Percentiles rank a stretch among this genome's conserved stretches.
These are phyloP conservation scores for Smittia aterrima DNA, from an alignment of 2,888 invertebrate genomes.

Conservation along the genomic window DNA sequence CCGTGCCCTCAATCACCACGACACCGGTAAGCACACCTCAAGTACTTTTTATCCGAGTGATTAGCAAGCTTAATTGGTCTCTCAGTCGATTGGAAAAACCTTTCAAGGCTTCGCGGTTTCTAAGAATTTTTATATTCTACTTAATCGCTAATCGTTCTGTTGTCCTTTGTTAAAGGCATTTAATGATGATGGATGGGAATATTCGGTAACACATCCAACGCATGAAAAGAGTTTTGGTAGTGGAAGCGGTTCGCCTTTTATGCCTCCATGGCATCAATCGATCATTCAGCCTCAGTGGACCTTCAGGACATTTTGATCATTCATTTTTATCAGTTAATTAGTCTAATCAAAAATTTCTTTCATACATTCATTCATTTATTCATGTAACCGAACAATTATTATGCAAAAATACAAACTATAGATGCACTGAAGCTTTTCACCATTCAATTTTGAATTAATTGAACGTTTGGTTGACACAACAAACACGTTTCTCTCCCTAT, in stretches of 20 bases:
- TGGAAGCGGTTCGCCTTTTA: conserved; percentile 18
- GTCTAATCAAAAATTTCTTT: neutral
- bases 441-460: neutral
- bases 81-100: neutral
- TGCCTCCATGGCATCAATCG: conserved; percentile 37
- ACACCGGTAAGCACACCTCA: conserved; percentile 5
- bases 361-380: neutral
- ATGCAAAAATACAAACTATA: neutral
- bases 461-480: neutral
- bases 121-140: neutral
- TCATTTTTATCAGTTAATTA: conserved; percentile 10
- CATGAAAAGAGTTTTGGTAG: conserved; percentile 42
- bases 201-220: conserved; percentile 47
- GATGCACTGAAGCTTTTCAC: neutral
- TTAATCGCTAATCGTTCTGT: neutral
- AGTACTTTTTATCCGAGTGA: neutral
- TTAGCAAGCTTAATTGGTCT: neutral
- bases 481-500: neutral
- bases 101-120: neutral
- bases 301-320: conserved; percentile 16
- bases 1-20: conserved; percentile 31
- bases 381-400: neutral
- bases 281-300: conserved; percentile 38
- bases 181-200: conserved; percentile 45
- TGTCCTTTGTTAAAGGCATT: conserved; percentile 31